A percentile compares a stretch with the other conserved stretches of the same genome.
These are phyloP conservation scores for Aspidiotus destructor DNA, from an alignment of 2,888 invertebrate genomes.

Conservation along the genomic window DNA sequence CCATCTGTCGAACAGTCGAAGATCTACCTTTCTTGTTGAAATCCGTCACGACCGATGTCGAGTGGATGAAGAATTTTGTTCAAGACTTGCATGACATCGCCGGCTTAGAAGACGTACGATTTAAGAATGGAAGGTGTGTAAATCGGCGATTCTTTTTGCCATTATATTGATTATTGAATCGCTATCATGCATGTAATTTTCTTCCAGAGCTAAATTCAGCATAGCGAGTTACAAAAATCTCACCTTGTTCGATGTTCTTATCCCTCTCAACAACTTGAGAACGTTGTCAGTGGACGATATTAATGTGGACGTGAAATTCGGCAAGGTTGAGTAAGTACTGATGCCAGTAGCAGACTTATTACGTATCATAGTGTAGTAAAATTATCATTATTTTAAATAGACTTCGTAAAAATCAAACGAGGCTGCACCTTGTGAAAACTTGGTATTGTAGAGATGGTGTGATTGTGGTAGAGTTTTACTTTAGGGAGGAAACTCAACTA, in stretches of 20 bases:
- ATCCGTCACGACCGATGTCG: neutral
- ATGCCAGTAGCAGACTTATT: too few relatives aligned
- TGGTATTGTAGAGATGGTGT: too few relatives aligned
- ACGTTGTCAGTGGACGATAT: conserved; percentile 6
- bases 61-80: neutral
- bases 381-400: too few relatives aligned
- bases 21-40: conserved; percentile 13
- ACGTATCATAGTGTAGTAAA: too few relatives aligned
- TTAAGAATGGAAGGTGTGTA: conserved; percentile 11
- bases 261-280: conserved; percentile 1
- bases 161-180: neutral
- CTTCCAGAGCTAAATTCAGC: conserved; percentile 7
- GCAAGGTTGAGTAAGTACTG: conserved; percentile 9
- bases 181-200: neutral
- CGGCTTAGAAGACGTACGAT: conserved; percentile 1
- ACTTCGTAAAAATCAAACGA: too few relatives aligned
- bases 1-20: conserved; percentile 7
- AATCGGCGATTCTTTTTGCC: neutral
- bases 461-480: too few relatives aligned
- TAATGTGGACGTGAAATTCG: conserved; percentile 8
- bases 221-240: conserved; percentile 5
- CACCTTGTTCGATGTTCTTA: neutral
- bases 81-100: neutral
- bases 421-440: too few relatives aligned
- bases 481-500: too few relatives aligned